Conservation (phyloP, 2,888 invertebrate genomes). For the Sinopyrophorus schimmeli region DNA sequence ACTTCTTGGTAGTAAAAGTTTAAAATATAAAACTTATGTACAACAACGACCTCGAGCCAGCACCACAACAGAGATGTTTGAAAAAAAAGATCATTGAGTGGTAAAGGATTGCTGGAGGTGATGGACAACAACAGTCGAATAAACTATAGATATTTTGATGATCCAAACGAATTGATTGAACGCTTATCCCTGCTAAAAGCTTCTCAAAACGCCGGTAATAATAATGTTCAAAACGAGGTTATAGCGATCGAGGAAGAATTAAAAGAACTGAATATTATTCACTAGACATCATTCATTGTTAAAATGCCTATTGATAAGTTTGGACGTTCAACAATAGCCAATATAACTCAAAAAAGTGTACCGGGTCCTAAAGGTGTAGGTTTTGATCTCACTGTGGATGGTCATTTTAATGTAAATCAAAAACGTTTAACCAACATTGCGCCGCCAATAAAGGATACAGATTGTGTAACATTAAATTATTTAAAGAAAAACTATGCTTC, state of each 20-base stretch:
- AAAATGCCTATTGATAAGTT: slow-evolving; percentile 7
- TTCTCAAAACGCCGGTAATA: slow-evolving; percentile 42
- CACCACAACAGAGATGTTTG: too few species aligned
- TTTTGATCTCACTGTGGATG: not conserved
- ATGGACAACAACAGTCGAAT: too few species aligned
- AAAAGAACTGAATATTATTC: not conserved
- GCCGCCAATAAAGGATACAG: not conserved
- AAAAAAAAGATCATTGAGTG: too few species aligned
- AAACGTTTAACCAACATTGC: not conserved
- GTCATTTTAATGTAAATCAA: not conserved
- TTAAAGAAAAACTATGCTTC: too few species aligned
- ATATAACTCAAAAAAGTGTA: too few species aligned
- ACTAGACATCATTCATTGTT: not conserved
- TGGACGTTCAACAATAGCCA: too few species aligned
- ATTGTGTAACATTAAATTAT: too few species aligned
- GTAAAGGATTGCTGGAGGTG: too few species aligned
- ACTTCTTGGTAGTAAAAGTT: too few species aligned
- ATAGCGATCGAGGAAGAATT: slow-evolving; percentile 1
- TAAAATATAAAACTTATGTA: too few species aligned
- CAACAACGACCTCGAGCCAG: too few species aligned
- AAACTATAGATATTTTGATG: slow-evolving; percentile 33
- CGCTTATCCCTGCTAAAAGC: slow-evolving; percentile 42
- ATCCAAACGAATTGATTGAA: slow-evolving; percentile 41
- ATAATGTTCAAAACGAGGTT: slow-evolving; percentile 41
- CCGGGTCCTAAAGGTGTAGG: too few species aligned